Evolutionary conservation across 2,888 invertebrate genomes (phyloP).

Genomic region (Drosophila fulvimacula): DNA sequence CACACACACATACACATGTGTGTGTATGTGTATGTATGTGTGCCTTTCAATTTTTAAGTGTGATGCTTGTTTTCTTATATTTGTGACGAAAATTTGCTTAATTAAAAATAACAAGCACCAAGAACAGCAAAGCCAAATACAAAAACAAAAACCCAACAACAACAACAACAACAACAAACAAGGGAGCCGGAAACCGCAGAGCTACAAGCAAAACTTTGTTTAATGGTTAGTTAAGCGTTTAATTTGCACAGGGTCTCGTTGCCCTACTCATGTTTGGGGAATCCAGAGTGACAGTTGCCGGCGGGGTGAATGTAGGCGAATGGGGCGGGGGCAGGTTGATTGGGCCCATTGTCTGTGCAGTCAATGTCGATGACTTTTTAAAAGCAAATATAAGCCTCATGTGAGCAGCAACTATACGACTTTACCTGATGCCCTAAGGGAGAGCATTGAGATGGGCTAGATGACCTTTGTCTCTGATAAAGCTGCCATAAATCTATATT

Average conservation of each 20-base stretch:
- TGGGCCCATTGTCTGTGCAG: conserved; percentile 21
- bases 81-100: conserved; percentile 74
- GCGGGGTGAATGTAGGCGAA: background rate
- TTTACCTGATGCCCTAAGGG: background rate
- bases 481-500: background rate
- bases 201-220: conserved; percentile 77
- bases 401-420: conserved; percentile 1
- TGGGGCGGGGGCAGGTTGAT: background rate
- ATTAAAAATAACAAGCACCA: conserved; percentile 74
- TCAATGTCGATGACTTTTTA: conserved; percentile 58
- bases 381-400: conserved; percentile 56
- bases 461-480: too few relatives aligned
- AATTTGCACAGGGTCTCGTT: conserved; percentile 60
- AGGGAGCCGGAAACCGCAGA: conserved; percentile 57
- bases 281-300: conserved; percentile 5
- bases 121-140: conserved; percentile 42
- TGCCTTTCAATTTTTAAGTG: conserved; percentile 42
- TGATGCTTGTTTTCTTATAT: conserved; percentile 63
- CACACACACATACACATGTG: background rate
- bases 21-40: conserved; percentile 2
- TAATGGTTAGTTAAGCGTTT: conserved; percentile 77
- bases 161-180: conserved; percentile 38
- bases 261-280: conserved; percentile 16
- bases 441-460: background rate
- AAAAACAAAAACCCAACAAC: conserved; percentile 18